phyloP scores from a whole-genome alignment of 2,797 vertebrate genomes.

The Rhinophrynus dorsalis region DNA sequence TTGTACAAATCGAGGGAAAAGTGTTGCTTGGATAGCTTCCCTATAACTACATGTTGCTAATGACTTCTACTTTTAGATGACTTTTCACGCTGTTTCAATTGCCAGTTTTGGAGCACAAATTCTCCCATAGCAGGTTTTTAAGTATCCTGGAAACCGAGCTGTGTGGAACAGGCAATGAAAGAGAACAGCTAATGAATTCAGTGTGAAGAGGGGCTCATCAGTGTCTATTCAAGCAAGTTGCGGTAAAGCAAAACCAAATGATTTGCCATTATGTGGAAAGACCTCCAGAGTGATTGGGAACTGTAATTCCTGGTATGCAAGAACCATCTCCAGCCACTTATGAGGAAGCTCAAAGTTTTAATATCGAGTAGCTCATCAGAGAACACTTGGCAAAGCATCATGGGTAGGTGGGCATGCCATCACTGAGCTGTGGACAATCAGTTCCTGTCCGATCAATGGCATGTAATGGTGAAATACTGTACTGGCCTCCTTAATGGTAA shows the following conservation, averaged over 20 bases:
- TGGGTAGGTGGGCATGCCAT: too few relatives aligned
- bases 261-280: neutral
- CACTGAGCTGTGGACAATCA: too few relatives aligned
- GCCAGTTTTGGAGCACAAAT: neutral
- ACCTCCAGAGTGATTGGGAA: too few relatives aligned
- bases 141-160: neutral
- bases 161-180: accelerated
- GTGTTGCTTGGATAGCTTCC: neutral
- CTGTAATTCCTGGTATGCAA: too few relatives aligned
- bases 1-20: neutral
- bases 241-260: conserved; percentile 3
- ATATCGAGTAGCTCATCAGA: too few relatives aligned
- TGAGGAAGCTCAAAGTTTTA: too few relatives aligned
- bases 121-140: neutral
- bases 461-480: too few relatives aligned
- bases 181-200: neutral
- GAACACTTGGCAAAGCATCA: too few relatives aligned
- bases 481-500: too few relatives aligned
- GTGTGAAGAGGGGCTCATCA: conserved; percentile 21
- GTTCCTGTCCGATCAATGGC: too few relatives aligned
- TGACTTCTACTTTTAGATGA: conserved; percentile 2
- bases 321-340: too few relatives aligned
- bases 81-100: neutral
- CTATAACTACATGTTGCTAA: conserved; percentile 15
- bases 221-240: neutral